Evolutionary conservation across 1,140 invertebrate species (phyloP), one percentile per base, ranked within the genome.

Genomic region (Drosophila nikananu): DNA sequence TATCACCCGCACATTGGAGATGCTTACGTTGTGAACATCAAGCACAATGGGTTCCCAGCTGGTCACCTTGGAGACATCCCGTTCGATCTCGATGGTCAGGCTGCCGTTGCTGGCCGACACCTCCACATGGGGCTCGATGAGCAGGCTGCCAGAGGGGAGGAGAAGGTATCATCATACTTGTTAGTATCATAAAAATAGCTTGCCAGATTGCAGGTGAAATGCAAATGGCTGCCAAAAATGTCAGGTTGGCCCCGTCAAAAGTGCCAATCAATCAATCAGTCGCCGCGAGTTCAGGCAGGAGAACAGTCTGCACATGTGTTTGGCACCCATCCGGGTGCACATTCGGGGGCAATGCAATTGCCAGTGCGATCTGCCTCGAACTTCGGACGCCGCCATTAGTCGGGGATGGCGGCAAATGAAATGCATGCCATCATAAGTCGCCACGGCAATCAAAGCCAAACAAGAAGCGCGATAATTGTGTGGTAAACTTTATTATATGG

Each of bases 21-120:
- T 92, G 62, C 78, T 91, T 15, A 93, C 80, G 37, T 93, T 92
- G 32, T 91, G 62, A 10, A 93, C 87, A 52, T 93, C 92, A 23
- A 93, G 71, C 5, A 93, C 86, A 58, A 93, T 93, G 44, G 92
- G 91, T 48, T 92, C 78, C 70, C 90, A 81, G 46, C 62, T 79
- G 46, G 57, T 66, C 39, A 91, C 75, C 41, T 87, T 87, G 51
- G 55, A 21, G 15, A 73, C 27, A 62, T 93, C 92, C 57, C 91
- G 80, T 41, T 83, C 76, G 32, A 93, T 89, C 21, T 83, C 77
- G 41, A 93, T 93, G 49, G 59, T 41, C 51, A 93, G 55, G 52
- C 79, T 92, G 63, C 92, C 92, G 46, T 92, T 93, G 64, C 55
- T 93, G 27, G 44, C 49, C 5, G 89, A 92, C 10, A 70, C 63